Evolutionary conservation across 2,888 invertebrate genomes (phyloP).

Genomic region (Andrena camellia): DNA sequence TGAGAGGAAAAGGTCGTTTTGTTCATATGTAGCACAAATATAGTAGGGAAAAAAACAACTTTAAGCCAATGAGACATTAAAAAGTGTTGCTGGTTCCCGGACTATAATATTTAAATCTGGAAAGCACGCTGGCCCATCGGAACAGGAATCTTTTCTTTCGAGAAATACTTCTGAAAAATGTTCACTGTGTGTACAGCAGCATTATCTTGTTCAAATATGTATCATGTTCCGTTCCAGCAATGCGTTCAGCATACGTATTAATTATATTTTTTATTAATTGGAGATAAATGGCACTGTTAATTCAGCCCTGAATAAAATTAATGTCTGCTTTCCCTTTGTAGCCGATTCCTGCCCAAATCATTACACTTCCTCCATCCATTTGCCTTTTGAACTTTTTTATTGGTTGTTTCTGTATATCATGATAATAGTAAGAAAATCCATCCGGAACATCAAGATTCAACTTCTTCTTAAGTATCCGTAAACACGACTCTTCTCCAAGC

Average conservation of each 20-base stretch:
- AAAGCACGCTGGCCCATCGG: not conserved
- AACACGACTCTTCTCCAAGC: too few relatives aligned
- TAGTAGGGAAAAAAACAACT: too few relatives aligned
- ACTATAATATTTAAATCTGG: not conserved
- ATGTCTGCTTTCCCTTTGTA: slow-evolving; percentile 19
- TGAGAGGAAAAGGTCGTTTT: too few relatives aligned
- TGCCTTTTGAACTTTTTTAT: too few relatives aligned
- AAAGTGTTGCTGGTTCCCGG: too few relatives aligned
- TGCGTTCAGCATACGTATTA: slow-evolving; percentile 13
- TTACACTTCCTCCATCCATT: too few relatives aligned
- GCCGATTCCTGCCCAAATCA: slow-evolving; percentile 4
- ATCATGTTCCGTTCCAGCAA: slow-evolving; percentile 12
- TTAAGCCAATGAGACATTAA: too few relatives aligned
- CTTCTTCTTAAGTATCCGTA: too few relatives aligned
- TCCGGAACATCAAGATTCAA: too few relatives aligned
- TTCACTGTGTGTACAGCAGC: not conserved
- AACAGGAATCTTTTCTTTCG: not conserved
- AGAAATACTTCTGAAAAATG: not conserved
- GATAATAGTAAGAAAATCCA: too few relatives aligned
- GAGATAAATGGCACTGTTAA: slow-evolving; percentile 2
- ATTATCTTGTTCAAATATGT: slow-evolving; percentile 11
- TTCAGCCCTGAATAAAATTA: slow-evolving; percentile 8
- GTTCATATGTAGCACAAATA: too few relatives aligned
- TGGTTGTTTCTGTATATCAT: too few relatives aligned
- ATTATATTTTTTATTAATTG: slow-evolving; percentile 19